These are phyloP conservation scores for Chloroceryle amazona DNA, from an alignment of 2,797 vertebrate genomes.

Conservation along the genomic window DNA sequence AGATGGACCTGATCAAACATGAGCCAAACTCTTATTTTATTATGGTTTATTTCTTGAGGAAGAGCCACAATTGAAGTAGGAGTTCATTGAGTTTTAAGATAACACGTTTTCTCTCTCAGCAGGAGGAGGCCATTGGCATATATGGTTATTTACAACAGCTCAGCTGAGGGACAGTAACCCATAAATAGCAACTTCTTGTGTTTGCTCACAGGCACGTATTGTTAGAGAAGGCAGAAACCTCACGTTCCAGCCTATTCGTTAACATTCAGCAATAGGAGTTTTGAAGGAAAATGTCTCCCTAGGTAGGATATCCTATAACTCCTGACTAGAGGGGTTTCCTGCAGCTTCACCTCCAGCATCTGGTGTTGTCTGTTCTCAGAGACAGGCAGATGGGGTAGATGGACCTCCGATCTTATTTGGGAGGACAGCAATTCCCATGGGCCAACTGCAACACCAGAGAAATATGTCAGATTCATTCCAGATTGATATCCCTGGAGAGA, in stretches of 20 bases:
- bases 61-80: conserved; percentile 23
- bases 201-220: conserved; percentile 21
- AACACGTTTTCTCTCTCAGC: conserved; percentile 67
- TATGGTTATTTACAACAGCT: conserved; percentile 69
- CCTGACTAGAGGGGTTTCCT: conserved; percentile 63
- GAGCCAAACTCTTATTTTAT: conserved; percentile 54
- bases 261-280: conserved; percentile 37
- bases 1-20: conserved; percentile 40
- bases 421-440: conserved; percentile 60
- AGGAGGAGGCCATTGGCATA: conserved; percentile 31
- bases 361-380: conserved; percentile 42
- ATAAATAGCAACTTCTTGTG: conserved; percentile 69
- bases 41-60: conserved; percentile 58
- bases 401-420: conserved; percentile 48
- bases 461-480: conserved; percentile 65
- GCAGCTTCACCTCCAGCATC: conserved; percentile 63
- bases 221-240: conserved; percentile 58
- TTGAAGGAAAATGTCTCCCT: conserved; percentile 59
- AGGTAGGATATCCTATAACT: conserved; percentile 62
- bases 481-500: conserved; percentile 54
- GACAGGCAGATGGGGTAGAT: conserved; percentile 56
- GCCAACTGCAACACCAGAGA: conserved; percentile 52
- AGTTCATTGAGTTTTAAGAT: conserved; percentile 70
- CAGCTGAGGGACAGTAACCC: conserved; percentile 50
- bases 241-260: conserved; percentile 43